Evolutionary conservation across 2,888 invertebrate genomes (phyloP).

Genomic region (Drosophila parthenogenetica): DNA sequence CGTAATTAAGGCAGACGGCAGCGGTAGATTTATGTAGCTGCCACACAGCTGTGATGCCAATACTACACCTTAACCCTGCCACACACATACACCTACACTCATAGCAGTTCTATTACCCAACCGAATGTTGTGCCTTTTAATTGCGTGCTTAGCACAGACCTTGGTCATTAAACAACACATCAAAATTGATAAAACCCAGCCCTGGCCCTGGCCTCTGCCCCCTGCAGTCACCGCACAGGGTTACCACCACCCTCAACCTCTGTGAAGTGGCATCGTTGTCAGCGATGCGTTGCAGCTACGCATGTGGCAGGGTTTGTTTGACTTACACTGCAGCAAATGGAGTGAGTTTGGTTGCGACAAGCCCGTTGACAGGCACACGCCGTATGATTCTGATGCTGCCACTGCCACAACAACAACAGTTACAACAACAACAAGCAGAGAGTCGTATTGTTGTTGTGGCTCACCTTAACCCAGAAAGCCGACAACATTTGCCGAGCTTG

Average conservation of each 20-base stretch:
- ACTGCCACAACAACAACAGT: background rate
- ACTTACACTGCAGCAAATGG: constrained; percentile 50
- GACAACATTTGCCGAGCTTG: constrained; percentile 19
- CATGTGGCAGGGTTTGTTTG: constrained; percentile 55
- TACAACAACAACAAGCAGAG: background rate
- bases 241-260: constrained; percentile 1
- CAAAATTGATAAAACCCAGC: constrained; percentile 66
- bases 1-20: constrained; percentile 66
- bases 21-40: constrained; percentile 61
- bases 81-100: background rate
- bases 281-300: constrained; percentile 54
- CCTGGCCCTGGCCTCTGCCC: background rate
- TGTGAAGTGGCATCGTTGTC: constrained; percentile 10
- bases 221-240: background rate
- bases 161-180: constrained; percentile 68
- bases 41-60: constrained; percentile 38
- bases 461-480: constrained; percentile 62
- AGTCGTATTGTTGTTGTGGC: constrained; percentile 21
- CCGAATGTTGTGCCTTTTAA: constrained; percentile 64
- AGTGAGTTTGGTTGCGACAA: constrained; percentile 47
- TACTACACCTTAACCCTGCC: constrained; percentile 19
- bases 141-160: constrained; percentile 69
- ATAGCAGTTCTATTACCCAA: constrained; percentile 45
- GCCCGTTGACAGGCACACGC: constrained; percentile 38
- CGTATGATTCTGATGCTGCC: constrained; percentile 17